Percentiles rank a stretch among this genome's conserved stretches.
These are phyloP conservation scores for Aleadryas rufinucha DNA, from an alignment of 2,113 vertebrate species.

Conservation along the genomic window DNA sequence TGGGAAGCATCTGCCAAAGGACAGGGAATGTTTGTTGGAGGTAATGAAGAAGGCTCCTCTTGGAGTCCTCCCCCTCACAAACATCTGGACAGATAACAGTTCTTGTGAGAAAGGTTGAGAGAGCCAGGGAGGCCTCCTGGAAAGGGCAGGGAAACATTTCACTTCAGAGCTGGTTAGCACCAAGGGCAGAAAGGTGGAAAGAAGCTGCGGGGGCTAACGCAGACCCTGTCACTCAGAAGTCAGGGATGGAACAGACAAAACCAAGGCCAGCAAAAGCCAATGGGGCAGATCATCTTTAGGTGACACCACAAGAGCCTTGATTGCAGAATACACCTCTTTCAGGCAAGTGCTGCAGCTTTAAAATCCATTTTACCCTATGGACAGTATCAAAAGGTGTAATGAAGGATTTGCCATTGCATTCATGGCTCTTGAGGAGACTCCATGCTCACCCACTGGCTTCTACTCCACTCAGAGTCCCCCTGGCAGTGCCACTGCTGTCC, in stretches of 20 bases:
- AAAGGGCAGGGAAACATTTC: neutral
- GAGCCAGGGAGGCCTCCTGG: neutral
- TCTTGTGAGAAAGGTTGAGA: neutral
- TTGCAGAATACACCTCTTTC: neutral
- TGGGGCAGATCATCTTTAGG: neutral
- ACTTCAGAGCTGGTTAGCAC: neutral
- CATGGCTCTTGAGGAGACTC: neutral
- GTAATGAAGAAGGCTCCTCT: slow-evolving; percentile 16
- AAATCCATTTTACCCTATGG: neutral
- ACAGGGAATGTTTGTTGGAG: slow-evolving; percentile 21
- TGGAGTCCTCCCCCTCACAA: slow-evolving; percentile 34
- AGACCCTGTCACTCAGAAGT: neutral
- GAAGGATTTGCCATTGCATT: neutral
- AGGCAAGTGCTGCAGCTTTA: neutral
- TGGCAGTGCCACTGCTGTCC: neutral
- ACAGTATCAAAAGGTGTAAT: neutral
- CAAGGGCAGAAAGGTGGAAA: neutral
- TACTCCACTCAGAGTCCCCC: accelerated
- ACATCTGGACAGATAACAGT: slow-evolving; percentile 49
- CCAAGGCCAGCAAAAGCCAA: neutral
- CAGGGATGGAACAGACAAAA: neutral
- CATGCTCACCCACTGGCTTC: neutral
- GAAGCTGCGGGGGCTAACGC: accelerated
- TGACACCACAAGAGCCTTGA: neutral
- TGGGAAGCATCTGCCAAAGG: neutral